Conservation (phyloP, 1,140 invertebrate species). For the Planococcus citri region DNA sequence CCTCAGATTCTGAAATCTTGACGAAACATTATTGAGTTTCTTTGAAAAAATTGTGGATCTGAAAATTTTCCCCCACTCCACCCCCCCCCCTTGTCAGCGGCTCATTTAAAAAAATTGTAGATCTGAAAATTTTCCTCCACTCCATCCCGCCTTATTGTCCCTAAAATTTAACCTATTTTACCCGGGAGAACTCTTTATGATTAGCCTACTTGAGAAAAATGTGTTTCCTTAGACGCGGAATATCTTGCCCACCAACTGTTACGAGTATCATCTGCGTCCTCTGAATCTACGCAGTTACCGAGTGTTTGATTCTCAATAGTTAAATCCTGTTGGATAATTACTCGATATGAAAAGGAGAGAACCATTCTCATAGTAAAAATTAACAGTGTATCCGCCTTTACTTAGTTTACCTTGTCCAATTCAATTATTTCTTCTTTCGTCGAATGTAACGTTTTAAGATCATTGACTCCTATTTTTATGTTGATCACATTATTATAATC, state of each 20-base stretch:
- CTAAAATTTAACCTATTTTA: too few relatives aligned
- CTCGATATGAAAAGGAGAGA: not conserved
- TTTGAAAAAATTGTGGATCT: too few relatives aligned
- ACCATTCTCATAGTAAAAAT: too few relatives aligned
- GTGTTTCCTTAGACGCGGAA: slow-evolving; percentile 69
- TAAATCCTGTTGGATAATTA: not conserved
- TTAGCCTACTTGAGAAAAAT: slow-evolving; percentile 63
- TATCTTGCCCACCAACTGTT: slow-evolving; percentile 90
- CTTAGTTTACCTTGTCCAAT: not conserved
- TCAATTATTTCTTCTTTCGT: not conserved
- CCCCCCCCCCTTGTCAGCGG: too few relatives aligned
- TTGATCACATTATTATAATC: not conserved
- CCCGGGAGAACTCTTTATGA: too few relatives aligned
- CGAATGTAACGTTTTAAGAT: not conserved
- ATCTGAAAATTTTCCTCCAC: too few relatives aligned
- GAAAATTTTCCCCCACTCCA: too few relatives aligned
- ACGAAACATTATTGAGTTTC: too few relatives aligned
- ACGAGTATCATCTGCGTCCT: slow-evolving; percentile 57
- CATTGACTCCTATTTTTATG: not conserved
- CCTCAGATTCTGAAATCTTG: too few relatives aligned
- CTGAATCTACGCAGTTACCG: slow-evolving; percentile 36
- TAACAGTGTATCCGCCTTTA: too few relatives aligned
- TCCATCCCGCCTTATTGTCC: too few relatives aligned
- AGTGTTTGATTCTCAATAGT: not conserved
- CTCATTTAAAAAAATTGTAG: too few relatives aligned